Evolutionary conservation across 1,140 invertebrate genomes (phyloP), one percentile per base, ranked within the genome.

Genomic region (Anthonomus grandis): DNA sequence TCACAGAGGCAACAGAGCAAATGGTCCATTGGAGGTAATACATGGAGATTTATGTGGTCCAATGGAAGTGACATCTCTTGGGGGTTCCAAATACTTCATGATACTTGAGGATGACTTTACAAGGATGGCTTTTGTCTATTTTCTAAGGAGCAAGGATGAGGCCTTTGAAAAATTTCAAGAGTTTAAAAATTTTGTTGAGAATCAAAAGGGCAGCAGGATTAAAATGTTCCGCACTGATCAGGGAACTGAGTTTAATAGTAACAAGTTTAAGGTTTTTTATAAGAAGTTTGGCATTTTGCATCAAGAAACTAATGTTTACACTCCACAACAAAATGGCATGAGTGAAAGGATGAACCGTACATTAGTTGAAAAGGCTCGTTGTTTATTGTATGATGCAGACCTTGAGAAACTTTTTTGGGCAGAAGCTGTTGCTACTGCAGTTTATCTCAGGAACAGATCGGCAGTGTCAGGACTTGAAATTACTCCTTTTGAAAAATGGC

Each of bases 261-360:
- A 25, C 42, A 47, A 65, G 23, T 62, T 73, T 24, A 52, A 63
- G 48, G 51, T 61, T 18, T 71, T 57, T 57, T 63, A 59, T 18
- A 56, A 62, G 52, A 24, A 59, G 21, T 39, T 39, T 47, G 69
- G 67, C 34, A 69, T 71, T 13, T 36, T 55, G 19, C 25, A 56
- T 38, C 59, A 66, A 54, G 57, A 56, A 50, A 69, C 59, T 13
- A 61, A 65, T 12, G 46, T 59, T 6, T 71, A 77, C 41, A 67
- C 69, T 13, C 69, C 75, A 44, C 46, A 74, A 54, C 70, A 74
- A 51, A 79, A 79, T 66, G 74, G 72, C n/a, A 53, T 67, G 15
- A 57, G 64, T n/a, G 76, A 78, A 54, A 37, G 72, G 25, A 58
- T 68, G 15, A 77, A 77, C 57, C 41, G 75, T 13, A 76, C 66